A percentile compares a stretch with the other conserved stretches of the same genome.
phyloP scores from a whole-genome alignment of 2,113 vertebrate genomes.

The Polyodon spathula region DNA sequence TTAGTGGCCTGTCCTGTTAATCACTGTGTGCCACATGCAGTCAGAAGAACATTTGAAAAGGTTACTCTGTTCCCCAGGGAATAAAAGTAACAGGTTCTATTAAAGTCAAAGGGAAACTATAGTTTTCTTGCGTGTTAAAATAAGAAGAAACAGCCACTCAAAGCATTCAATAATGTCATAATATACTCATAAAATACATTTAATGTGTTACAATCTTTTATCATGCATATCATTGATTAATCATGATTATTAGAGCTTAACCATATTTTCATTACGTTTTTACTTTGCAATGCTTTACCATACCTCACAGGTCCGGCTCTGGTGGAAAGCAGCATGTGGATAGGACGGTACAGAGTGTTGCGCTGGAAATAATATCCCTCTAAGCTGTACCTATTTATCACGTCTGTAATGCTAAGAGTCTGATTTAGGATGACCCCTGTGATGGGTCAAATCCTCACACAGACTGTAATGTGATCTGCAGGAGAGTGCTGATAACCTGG shows the following conservation, averaged over 20 bases:
- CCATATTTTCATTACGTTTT: too few relatives aligned
- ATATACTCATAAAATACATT: too few relatives aligned
- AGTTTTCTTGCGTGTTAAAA: too few relatives aligned
- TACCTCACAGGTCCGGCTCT: constrained; percentile 45
- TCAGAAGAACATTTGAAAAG: constrained; percentile 31
- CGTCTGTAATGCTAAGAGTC: constrained; percentile 85
- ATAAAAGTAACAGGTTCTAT: constrained; percentile 41
- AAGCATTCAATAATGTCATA: too few relatives aligned
- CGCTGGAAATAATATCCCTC: constrained; percentile 76
- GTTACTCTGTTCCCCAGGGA: constrained; percentile 43
- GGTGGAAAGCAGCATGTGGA: constrained; percentile 34
- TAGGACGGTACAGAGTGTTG: constrained; percentile 65
- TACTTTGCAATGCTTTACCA: too few relatives aligned
- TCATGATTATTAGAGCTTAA: too few relatives aligned
- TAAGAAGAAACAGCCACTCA: too few relatives aligned
- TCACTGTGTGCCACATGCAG: constrained; percentile 48
- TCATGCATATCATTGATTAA: too few relatives aligned
- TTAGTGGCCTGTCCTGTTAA: constrained; percentile 57
- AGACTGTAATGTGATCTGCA: constrained; percentile 76
- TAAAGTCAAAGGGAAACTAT: too few relatives aligned
- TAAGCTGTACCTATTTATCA: constrained; percentile 85
- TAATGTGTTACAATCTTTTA: too few relatives aligned
- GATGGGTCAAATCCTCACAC: constrained; percentile 68
- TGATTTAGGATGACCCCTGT: constrained; percentile 84
- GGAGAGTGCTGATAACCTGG: constrained; percentile 76